A percentile compares a stretch with the other conserved stretches of the same genome.
These are phyloP conservation scores for Ovis canadensis DNA, from an alignment of 2,113 vertebrate species.

Conservation along the genomic window DNA sequence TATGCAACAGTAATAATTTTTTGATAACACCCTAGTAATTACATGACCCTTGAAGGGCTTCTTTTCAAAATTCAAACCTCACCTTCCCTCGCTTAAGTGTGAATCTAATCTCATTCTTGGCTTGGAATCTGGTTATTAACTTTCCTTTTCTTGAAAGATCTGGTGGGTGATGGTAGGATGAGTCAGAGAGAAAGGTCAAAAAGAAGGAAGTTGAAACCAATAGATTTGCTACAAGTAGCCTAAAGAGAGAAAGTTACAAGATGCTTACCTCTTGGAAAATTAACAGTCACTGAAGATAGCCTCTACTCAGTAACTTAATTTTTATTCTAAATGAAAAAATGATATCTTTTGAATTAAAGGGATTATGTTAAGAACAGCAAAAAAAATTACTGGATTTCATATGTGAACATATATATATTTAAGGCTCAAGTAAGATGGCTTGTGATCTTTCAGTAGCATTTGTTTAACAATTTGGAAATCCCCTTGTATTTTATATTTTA, in stretches of 20 bases:
- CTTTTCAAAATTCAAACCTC: conserved; percentile 68
- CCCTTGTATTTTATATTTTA: background rate
- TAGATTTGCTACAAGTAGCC: conserved; percentile 11
- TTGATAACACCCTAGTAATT: conserved; percentile 69
- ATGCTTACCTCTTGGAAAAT: conserved; percentile 8
- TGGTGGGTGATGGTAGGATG: conserved; percentile 45
- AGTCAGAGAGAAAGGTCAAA: conserved; percentile 48
- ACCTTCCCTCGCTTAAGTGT: conserved; percentile 44
- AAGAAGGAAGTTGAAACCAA: background rate
- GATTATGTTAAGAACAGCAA: background rate
- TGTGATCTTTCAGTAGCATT: background rate
- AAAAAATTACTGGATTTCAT: background rate
- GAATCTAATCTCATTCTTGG: conserved; percentile 57
- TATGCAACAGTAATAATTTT: conserved; percentile 65
- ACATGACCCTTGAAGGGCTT: conserved; percentile 66
- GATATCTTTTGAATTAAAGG: background rate
- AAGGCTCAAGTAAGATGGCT: background rate
- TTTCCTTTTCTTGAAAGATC: conserved; percentile 66
- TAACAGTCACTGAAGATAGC: background rate
- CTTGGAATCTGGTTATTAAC: conserved; percentile 67
- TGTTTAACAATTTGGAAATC: background rate
- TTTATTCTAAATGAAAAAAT: conserved; percentile 24
- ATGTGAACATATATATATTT: background rate
- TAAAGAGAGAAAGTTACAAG: background rate
- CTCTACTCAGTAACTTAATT: background rate